Evolutionary conservation across 2,113 vertebrate genomes (phyloP).

Genomic region (Aptenodytes patagonicus): DNA sequence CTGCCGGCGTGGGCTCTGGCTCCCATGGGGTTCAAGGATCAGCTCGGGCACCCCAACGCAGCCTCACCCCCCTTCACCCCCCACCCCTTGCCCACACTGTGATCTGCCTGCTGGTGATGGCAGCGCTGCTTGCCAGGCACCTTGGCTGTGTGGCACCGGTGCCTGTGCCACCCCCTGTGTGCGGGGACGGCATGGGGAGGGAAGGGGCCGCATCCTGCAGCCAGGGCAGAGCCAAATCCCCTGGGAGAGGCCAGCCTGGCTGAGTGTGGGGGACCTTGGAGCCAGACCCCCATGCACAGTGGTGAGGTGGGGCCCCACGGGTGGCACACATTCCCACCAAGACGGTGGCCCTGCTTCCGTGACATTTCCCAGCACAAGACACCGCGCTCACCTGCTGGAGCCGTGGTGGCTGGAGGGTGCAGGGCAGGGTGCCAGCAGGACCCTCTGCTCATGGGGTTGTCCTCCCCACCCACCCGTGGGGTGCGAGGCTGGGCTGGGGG

Average conservation of each 20-base stretch:
- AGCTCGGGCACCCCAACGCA: fast-evolving
- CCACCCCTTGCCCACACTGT: not conserved
- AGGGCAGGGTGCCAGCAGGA: not conserved
- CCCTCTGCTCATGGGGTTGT: not conserved
- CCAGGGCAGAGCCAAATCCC: not conserved
- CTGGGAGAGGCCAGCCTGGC: not conserved
- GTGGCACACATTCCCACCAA: not conserved
- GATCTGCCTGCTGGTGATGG: fast-evolving
- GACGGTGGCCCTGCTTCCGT: fast-evolving
- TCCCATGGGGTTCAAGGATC: not conserved
- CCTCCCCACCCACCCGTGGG: not conserved
- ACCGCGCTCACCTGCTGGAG: fast-evolving
- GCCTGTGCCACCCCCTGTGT: not conserved
- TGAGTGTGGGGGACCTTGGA: not conserved
- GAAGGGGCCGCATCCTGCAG: not conserved
- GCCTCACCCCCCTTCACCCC: not conserved
- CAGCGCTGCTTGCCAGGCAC: not conserved
- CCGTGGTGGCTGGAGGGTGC: not conserved
- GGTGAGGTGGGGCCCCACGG: not conserved
- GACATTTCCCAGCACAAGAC: not conserved
- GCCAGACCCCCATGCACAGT: too few relatives aligned
- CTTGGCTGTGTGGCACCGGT: not conserved
- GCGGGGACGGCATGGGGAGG: not conserved
- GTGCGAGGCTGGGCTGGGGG: not conserved
- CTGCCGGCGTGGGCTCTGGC: fast-evolving